phyloP scores from a whole-genome alignment of 2,797 vertebrate genomes.

The Botia almorhae region DNA sequence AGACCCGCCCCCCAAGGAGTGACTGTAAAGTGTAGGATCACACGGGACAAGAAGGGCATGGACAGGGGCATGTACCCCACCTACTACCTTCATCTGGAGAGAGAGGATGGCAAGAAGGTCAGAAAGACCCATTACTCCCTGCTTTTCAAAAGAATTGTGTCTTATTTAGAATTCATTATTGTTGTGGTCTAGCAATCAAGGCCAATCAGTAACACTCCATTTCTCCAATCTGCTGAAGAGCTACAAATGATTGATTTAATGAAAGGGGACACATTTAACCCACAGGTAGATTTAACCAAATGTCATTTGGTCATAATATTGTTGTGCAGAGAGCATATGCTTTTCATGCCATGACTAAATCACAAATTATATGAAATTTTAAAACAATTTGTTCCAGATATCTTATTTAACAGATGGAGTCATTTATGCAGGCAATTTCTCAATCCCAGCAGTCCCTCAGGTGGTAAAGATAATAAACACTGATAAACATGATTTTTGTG shows the following conservation, averaged over 20 bases:
- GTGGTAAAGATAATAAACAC: neutral
- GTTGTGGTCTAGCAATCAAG: constrained; percentile 38
- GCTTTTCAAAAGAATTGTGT: neutral
- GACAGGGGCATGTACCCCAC: constrained; percentile 99
- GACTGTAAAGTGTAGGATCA: constrained; percentile 96
- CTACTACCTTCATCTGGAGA: constrained; percentile 97
- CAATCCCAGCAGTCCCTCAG: neutral
- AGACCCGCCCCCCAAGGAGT: constrained; percentile 92
- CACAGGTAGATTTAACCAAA: neutral
- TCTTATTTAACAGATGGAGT: constrained; percentile 4
- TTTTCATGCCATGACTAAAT: neutral
- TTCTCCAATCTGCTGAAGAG: constrained; percentile 14
- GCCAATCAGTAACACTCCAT: constrained; percentile 20
- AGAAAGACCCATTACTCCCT: constrained; percentile 10
- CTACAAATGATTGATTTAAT: constrained; percentile 32
- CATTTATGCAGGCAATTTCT: too few relatives aligned
- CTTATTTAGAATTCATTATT: constrained; percentile 21
- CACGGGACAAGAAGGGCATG: constrained; percentile 98
- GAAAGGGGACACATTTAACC: constrained; percentile 9
- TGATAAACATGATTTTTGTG: neutral
- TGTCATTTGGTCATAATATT: constrained; percentile 4
- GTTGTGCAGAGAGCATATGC: neutral
- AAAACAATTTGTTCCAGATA: neutral
- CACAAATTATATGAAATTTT: neutral
- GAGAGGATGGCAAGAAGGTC: constrained; percentile 98